Evolutionary conservation across 2,888 invertebrate genomes (phyloP).

Genomic region (Criorhina ranunculi): DNA sequence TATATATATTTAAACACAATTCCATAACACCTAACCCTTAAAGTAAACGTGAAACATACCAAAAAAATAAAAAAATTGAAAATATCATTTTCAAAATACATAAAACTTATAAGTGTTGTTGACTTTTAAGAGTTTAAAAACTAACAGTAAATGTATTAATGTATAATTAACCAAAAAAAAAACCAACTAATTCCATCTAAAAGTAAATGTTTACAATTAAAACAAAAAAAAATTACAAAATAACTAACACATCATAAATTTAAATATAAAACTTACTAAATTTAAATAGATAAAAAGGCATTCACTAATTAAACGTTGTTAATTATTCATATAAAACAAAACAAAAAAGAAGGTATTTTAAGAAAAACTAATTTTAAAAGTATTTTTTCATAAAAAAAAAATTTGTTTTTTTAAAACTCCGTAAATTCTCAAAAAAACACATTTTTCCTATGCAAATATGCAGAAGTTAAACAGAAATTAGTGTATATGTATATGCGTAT

Average conservation of each 20-base stretch:
- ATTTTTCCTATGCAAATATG: conserved; percentile 58
- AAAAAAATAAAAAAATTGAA: neutral
- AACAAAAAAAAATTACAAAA: conserved; percentile 5
- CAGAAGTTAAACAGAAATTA: conserved; percentile 40
- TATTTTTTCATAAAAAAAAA: conserved; percentile 64
- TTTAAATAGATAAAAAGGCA: conserved; percentile 22
- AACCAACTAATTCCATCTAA: conserved; percentile 38
- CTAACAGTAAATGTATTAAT: conserved; percentile 35
- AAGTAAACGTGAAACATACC: conserved; percentile 2
- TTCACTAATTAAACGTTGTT: conserved; percentile 55
- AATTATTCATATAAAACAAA: conserved; percentile 49
- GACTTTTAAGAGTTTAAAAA: conserved; percentile 39
- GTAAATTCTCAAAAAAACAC: conserved; percentile 43
- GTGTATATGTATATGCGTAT: conserved; percentile 30
- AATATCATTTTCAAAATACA: too few species aligned
- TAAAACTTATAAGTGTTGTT: conserved; percentile 50
- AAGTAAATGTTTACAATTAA: conserved; percentile 37
- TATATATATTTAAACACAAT: too few species aligned
- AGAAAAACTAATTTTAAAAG: conserved; percentile 30
- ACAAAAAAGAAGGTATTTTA: conserved; percentile 32
- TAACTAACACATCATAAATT: conserved; percentile 16
- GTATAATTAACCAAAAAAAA: conserved; percentile 16
- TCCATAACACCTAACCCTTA: neutral
- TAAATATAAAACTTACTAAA: conserved; percentile 34
- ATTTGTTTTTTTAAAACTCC: conserved; percentile 39